Conservation (phyloP, 2,113 vertebrate species). For the Halichoeres trimaculatus region DNA sequence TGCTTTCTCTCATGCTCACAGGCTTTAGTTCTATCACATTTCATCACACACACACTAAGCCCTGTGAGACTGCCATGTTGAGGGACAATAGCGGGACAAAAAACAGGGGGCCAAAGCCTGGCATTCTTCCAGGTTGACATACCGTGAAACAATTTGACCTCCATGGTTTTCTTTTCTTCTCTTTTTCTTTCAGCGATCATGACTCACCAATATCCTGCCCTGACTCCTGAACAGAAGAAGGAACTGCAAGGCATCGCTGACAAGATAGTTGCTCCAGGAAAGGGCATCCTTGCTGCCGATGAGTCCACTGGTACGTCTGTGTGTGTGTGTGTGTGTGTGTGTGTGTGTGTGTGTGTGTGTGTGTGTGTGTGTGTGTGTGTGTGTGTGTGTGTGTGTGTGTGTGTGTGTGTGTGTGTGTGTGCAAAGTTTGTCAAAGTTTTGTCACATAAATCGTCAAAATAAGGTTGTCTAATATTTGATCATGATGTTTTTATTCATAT, state of each 20-base stretch:
- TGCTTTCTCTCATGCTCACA: not conserved
- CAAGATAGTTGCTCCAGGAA: conserved; percentile 92
- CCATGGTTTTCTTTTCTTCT: conserved; percentile 14
- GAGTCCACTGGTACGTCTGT: conserved; percentile 91
- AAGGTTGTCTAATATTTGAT: too few species aligned
- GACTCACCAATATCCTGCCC: conserved; percentile 93
- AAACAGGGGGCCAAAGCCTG: conserved; percentile 14
- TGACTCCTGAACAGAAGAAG: conserved; percentile 96
- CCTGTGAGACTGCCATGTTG: conserved; percentile 3
- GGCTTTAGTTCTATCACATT: not conserved
- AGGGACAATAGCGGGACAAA: conserved; percentile 16
- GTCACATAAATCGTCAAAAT: too few species aligned
- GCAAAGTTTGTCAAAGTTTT: too few species aligned
- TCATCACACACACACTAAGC: not conserved
- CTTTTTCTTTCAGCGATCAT: conserved; percentile 81
- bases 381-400: too few species aligned
- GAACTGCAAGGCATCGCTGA: conserved; percentile 92
- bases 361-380: too few species aligned
- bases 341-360: too few species aligned
- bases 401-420: too few species aligned
- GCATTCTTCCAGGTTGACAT: conserved; percentile 1
- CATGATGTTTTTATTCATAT: too few species aligned
- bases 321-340: not conserved
- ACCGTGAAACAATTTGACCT: conserved; percentile 12
- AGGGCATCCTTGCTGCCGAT: conserved; percentile 97